Base-by-base conservation (phyloP, 1,140 invertebrate species). In the Uloborus diversus region DNA sequence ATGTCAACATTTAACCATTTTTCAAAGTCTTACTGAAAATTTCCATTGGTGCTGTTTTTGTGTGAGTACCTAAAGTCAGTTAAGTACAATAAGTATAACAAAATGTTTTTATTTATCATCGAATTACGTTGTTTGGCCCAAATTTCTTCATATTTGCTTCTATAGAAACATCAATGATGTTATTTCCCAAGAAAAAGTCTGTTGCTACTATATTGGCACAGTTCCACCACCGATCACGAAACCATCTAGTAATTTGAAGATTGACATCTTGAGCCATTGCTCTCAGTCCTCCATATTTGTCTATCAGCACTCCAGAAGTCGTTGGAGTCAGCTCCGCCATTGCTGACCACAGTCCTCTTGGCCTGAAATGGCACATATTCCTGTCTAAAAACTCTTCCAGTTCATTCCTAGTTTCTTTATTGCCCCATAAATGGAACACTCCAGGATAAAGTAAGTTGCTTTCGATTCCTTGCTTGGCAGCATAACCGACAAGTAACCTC, bases 131-230 rank as follows among this genome's bases (percentile, higher is more conserved):
- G 49, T 20, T 32, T 1, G 35, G 25, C 35, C 27, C 70, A 25
- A 65, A 79, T 27, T 80, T 83, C 17, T 56, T 76, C 3, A 14
- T 53, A 81, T 90, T 92, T 0, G 90, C 86, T 23, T 89, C 87
- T 83, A 93, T 91, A 9, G 92, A 90, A 3, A 92, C 86, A 71
- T 92, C 90, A 23, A 94, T 90, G 11, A 94, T 87, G 85, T 94
- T 91, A 82, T 91, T 93, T n/a, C 91, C 92, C 5, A 93, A 87
- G 85, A 94, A 94, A 85, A 93, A 94, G 85, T 94, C 93, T 2
- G 90, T 91, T 0, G 93, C 91, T 0, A 94, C 88, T 30, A 94
- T 91, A 83, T 93, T 94, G 3, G 91, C 90, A 71, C 90, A 88
- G 2, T 90, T 86, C 85, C 90, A 90, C 90, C 91, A 93, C 62